These are phyloP conservation scores for Pseudomugil tenellus DNA, from an alignment of 2,797 vertebrate species.

Conservation along the genomic window DNA sequence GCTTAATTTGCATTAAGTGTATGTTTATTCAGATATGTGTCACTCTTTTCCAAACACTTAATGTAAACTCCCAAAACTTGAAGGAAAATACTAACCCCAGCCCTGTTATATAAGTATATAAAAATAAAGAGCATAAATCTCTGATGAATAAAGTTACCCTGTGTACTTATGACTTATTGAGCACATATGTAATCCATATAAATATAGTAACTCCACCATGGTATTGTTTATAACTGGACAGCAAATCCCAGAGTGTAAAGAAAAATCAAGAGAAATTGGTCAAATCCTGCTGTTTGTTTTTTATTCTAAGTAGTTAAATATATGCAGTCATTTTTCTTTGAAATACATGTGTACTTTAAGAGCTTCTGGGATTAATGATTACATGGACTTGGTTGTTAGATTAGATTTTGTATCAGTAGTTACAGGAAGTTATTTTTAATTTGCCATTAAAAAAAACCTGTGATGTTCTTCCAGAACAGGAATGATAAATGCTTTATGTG, in stretches of 20 bases:
- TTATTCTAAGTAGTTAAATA: background rate
- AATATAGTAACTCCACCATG: too few species aligned
- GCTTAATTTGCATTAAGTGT: too few species aligned
- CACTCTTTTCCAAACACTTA: too few species aligned
- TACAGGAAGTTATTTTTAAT: conserved; percentile 5
- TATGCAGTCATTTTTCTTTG: background rate
- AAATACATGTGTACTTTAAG: conserved; percentile 3
- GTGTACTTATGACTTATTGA: background rate
- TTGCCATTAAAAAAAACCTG: background rate
- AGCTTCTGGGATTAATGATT: conserved; percentile 3
- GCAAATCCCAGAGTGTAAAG: background rate
- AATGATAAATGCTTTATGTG: background rate
- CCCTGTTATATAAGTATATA: too few species aligned
- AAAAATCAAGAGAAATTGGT: too few species aligned
- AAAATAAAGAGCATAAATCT: background rate
- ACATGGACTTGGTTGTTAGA: background rate
- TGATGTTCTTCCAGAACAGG: conserved; percentile 8
- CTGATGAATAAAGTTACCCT: background rate
- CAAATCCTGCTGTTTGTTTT: background rate
- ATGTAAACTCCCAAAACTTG: too few species aligned
- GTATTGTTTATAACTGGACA: too few species aligned
- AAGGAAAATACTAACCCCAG: too few species aligned
- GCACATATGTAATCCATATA: background rate
- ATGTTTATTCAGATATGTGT: too few species aligned
- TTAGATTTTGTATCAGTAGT: background rate